Conservation (phyloP, 2,888 invertebrate species). For the Pteria penguin region DNA sequence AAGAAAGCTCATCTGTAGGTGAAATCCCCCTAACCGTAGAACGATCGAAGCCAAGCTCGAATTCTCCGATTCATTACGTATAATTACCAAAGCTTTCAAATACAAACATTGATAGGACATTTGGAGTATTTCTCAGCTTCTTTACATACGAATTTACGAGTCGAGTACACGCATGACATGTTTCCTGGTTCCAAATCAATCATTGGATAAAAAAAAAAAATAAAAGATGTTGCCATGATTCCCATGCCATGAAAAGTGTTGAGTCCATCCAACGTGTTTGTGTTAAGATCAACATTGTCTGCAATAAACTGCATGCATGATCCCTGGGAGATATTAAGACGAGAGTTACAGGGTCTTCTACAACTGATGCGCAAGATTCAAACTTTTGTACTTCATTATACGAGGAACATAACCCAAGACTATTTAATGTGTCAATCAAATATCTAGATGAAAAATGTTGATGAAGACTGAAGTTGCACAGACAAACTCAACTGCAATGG, state of each 20-base stretch:
- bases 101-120: conserved; percentile 51
- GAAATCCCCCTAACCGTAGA: conserved; percentile 54
- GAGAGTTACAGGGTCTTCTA: not conserved
- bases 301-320: conserved; percentile 9
- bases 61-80: not conserved
- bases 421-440: conserved; percentile 56
- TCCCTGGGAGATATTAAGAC: not conserved
- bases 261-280: conserved; percentile 54
- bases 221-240: conserved; percentile 39
- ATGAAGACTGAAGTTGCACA: not conserved
- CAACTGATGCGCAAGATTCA: conserved; percentile 41
- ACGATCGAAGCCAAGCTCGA: conserved; percentile 21
- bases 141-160: conserved; percentile 39
- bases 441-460: conserved; percentile 54
- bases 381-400: conserved; percentile 48
- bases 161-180: conserved; percentile 48
- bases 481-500: not conserved
- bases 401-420: conserved; percentile 55
- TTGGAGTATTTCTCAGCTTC: conserved; percentile 21
- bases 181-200: conserved; percentile 48
- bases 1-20: conserved; percentile 61
- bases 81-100: conserved; percentile 45
- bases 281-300: conserved; percentile 63
- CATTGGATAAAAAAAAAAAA: conserved; percentile 49
- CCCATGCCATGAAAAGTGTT: conserved; percentile 54